Conservation (phyloP, 2,888 invertebrate genomes). For the Cyclophora albipunctata region DNA sequence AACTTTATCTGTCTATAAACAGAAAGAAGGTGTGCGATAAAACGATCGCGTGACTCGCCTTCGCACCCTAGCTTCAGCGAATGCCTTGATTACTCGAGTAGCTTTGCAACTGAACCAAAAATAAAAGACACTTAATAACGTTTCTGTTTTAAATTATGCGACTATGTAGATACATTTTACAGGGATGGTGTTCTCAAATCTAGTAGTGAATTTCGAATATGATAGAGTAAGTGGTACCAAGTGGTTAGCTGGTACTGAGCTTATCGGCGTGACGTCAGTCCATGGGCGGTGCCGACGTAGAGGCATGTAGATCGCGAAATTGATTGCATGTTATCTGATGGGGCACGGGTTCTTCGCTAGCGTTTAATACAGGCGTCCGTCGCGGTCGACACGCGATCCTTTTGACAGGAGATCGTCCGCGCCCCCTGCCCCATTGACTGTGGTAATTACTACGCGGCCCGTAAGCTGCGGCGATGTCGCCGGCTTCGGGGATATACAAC, state of each 20-base stretch:
- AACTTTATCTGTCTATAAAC: slow-evolving; percentile 68
- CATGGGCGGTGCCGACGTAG: slow-evolving; percentile 68
- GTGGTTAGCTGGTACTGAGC: slow-evolving; percentile 58
- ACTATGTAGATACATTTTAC: slow-evolving; percentile 7
- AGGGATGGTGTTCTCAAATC: slow-evolving; percentile 16
- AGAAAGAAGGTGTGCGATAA: slow-evolving; percentile 70
- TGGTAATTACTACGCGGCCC: slow-evolving; percentile 63
- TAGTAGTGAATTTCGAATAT: slow-evolving; percentile 30
- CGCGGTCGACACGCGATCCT: slow-evolving; percentile 63
- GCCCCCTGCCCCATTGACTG: slow-evolving; percentile 51
- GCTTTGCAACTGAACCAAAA: slow-evolving; percentile 31
- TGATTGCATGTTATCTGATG: slow-evolving; percentile 74
- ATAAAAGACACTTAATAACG: slow-evolving; percentile 24
- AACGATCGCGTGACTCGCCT: slow-evolving; percentile 68
- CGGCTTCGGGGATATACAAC: slow-evolving; percentile 21
- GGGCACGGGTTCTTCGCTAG: slow-evolving; percentile 71
- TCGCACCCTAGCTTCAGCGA: slow-evolving; percentile 51
- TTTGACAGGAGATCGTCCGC: slow-evolving; percentile 70
- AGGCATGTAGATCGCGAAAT: slow-evolving; percentile 74
- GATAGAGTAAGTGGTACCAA: slow-evolving; percentile 54
- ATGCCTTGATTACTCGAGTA: slow-evolving; percentile 62
- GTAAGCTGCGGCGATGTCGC: slow-evolving; percentile 70
- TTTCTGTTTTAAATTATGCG: slow-evolving; percentile 12
- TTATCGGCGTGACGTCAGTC: slow-evolving; percentile 69
- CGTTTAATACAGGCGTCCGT: slow-evolving; percentile 70